Percentiles rank a stretch among this genome's conserved stretches.
phyloP scores from a whole-genome alignment of 2,113 vertebrate species.

The Eonycteris spelaea region DNA sequence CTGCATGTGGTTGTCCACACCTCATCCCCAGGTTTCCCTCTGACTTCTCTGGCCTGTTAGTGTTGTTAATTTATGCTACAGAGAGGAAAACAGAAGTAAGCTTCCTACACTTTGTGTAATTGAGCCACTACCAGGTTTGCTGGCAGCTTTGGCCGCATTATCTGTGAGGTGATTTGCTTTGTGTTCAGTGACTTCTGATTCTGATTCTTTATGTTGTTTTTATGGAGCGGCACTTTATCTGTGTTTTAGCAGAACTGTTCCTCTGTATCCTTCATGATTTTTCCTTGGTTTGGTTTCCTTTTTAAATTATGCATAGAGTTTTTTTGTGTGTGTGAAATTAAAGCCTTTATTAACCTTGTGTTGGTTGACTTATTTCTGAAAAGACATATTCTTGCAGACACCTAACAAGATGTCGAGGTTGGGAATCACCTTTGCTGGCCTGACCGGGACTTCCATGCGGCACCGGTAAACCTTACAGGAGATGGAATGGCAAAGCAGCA shows the following conservation, averaged over 20 bases:
- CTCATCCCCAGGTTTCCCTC: neutral
- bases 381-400: conserved; percentile 13
- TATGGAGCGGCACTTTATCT: conserved; percentile 84
- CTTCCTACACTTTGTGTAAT: conserved; percentile 19
- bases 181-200: conserved; percentile 71
- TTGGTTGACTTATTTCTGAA: conserved; percentile 68
- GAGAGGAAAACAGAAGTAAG: neutral
- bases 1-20: neutral
- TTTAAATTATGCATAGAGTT: conserved; percentile 84
- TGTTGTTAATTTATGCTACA: neutral
- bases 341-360: conserved; percentile 84
- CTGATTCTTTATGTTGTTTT: conserved; percentile 73
- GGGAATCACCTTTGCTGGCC: neutral
- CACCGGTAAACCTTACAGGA: neutral
- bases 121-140: conserved; percentile 39
- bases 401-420: neutral
- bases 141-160: conserved; percentile 56
- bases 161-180: conserved; percentile 58
- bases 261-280: conserved; percentile 78
- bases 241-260: conserved; percentile 88
- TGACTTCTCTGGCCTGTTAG: neutral
- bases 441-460: neutral
- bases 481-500: neutral
- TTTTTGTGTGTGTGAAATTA: conserved; percentile 84
- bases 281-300: conserved; percentile 67